Percentiles rank a stretch among this genome's conserved stretches.
These are phyloP conservation scores for Musca vetustissima DNA, from an alignment of 1,140 invertebrate species.

Conservation along the genomic window DNA sequence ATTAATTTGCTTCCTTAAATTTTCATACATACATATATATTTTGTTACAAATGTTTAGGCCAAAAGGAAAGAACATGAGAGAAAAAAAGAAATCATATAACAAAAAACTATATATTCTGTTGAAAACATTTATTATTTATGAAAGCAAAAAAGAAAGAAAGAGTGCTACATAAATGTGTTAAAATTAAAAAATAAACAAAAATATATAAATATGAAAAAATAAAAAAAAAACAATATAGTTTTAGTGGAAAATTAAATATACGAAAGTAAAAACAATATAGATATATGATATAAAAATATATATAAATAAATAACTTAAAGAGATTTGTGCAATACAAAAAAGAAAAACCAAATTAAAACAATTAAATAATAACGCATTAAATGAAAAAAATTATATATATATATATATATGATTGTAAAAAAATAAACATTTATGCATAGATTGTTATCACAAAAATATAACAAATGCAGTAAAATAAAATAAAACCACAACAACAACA, in stretches of 20 bases:
- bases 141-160: constrained; percentile 25
- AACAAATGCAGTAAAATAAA: background rate
- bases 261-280: background rate
- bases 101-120: no score
- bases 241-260: background rate
- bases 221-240: background rate
- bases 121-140: background rate
- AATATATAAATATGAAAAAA: background rate
- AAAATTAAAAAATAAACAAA: background rate
- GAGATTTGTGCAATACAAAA: constrained; percentile 2
- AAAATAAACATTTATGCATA: background rate
- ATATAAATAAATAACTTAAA: background rate
- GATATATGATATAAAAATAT: background rate
- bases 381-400: background rate
- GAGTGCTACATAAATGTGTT: constrained; percentile 35
- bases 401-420: constrained; percentile 13
- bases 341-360: background rate
- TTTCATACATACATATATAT: background rate
- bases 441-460: background rate
- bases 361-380: background rate
- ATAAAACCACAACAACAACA: constrained; percentile 2
- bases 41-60: background rate
- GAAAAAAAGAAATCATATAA: no score
- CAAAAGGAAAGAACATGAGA: no score
- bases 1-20: constrained; percentile 1